Evolutionary conservation across 2,888 invertebrate genomes (phyloP).

Genomic region (Byasa hedistus): DNA sequence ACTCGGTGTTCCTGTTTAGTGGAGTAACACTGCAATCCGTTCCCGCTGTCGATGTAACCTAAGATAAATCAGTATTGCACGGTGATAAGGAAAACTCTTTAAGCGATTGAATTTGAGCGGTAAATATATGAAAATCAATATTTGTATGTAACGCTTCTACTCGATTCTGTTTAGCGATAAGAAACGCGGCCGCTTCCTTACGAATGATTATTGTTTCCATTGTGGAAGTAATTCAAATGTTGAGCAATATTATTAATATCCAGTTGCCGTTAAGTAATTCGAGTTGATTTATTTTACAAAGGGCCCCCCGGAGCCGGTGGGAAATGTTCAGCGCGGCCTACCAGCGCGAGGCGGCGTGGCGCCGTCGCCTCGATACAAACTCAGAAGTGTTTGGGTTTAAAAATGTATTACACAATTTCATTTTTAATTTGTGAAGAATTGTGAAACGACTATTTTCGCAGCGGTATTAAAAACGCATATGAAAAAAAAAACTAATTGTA

Average conservation of each 20-base stretch:
- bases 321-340: conserved; percentile 7
- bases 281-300: conserved; percentile 26
- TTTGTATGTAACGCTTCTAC: neutral
- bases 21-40: neutral
- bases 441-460: too few species aligned
- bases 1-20: too few species aligned
- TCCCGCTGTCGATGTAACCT: neutral
- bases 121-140: too few species aligned
- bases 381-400: too few species aligned
- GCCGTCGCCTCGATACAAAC: neutral
- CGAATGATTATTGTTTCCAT: conserved; percentile 24
- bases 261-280: conserved; percentile 28
- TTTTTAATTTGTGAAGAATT: too few species aligned
- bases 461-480: too few species aligned
- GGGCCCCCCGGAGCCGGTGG: conserved; percentile 17
- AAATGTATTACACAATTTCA: too few species aligned
- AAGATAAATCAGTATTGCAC: neutral
- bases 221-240: conserved; percentile 21
- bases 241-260: conserved; percentile 28
- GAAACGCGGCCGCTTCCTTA: conserved; percentile 11
- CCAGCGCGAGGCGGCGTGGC: neutral
- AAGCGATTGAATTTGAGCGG: too few species aligned
- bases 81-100: neutral
- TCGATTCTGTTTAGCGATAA: conserved; percentile 14
- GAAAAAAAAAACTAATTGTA: too few species aligned